phyloP scores from a whole-genome alignment of 2,113 vertebrate genomes.

The Sitta europaea region DNA sequence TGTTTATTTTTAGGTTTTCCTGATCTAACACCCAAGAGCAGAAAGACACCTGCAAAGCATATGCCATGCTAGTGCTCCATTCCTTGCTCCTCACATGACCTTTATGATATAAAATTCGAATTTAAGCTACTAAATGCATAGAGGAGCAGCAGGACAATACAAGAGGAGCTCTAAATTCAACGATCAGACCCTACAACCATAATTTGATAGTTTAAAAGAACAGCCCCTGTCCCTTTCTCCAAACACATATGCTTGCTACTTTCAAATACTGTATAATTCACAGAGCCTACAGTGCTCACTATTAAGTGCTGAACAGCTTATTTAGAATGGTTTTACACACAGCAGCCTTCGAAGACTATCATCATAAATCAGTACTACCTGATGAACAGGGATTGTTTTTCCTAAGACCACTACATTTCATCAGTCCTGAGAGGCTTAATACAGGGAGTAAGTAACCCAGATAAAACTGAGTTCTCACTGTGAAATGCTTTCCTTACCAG shows the following conservation, averaged over 20 bases:
- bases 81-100: background rate
- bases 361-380: background rate
- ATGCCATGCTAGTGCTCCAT: background rate
- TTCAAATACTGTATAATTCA: background rate
- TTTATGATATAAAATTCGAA: background rate
- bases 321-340: background rate
- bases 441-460: background rate
- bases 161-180: background rate
- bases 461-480: background rate
- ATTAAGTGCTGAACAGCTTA: background rate
- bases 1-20: conserved; percentile 8
- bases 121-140: background rate
- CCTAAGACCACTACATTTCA: background rate
- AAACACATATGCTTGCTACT: background rate
- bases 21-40: background rate
- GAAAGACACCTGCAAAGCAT: background rate
- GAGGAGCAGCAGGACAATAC: background rate
- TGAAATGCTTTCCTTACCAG: background rate
- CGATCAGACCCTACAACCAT: background rate
- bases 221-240: background rate
- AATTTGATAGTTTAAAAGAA: background rate
- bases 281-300: background rate
- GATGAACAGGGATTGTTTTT: background rate
- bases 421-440: background rate
- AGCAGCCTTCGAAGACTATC: background rate